phyloP scores from a whole-genome alignment of 1,140 invertebrate species.

The Adelges cooleyi region DNA sequence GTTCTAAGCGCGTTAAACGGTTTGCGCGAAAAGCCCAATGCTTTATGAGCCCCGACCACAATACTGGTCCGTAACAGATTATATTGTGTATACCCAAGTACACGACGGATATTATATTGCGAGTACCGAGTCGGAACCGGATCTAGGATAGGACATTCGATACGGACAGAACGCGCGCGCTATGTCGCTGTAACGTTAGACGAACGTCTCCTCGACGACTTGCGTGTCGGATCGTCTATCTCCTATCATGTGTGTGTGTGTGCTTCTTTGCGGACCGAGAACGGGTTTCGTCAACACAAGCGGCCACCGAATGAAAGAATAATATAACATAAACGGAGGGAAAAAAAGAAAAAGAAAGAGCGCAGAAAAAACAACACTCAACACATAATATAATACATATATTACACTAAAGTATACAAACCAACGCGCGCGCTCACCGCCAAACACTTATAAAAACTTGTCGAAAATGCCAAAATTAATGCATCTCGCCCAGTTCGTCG shows the following conservation, averaged over 20 bases:
- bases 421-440: too few species aligned
- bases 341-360: not conserved
- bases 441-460: too few species aligned
- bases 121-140: slow-evolving; percentile 10
- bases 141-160: slow-evolving; percentile 16
- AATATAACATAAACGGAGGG: not conserved
- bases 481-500: not conserved
- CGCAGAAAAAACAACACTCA: not conserved
- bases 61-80: too few species aligned
- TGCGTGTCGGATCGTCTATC: slow-evolving; percentile 21
- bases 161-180: not conserved
- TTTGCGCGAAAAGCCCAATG: slow-evolving; percentile 16
- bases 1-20: slow-evolving; percentile 8
- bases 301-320: not conserved
- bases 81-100: too few species aligned
- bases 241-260: too few species aligned
- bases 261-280: too few species aligned
- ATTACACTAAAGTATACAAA: too few species aligned
- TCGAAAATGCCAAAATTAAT: slow-evolving; percentile 24
- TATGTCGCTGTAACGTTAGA: not conserved
- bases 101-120: not conserved
- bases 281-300: not conserved
- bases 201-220: too few species aligned
- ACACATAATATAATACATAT: too few species aligned
- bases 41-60: too few species aligned